A percentile compares a stretch with the other conserved stretches of the same genome.
Evolutionary conservation across 1,140 invertebrate species (phyloP).

Genomic region (Aphis craccivora): DNA sequence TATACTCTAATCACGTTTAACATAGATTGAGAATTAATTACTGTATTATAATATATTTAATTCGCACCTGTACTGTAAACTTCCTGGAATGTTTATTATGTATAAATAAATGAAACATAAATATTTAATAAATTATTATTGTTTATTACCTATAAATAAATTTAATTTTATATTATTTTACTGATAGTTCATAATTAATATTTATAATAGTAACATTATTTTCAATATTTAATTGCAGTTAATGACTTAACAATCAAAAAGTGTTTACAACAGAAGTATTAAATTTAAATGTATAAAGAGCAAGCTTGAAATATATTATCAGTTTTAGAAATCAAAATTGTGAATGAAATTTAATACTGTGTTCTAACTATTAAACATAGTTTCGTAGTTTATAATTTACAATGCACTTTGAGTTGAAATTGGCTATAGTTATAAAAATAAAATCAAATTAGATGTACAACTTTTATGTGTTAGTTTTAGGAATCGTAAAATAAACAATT

Average conservation of each 20-base stretch:
- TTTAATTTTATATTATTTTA: no score
- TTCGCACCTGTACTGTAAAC: no score
- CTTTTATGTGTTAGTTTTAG: background rate
- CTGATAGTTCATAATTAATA: no score
- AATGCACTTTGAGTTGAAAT: background rate
- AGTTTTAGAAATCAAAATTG: background rate
- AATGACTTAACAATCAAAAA: background rate
- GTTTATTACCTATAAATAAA: background rate
- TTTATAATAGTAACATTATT: no score
- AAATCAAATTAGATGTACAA: background rate
- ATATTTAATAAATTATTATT: background rate
- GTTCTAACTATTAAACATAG: background rate
- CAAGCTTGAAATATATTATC: background rate
- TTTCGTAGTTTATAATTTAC: background rate
- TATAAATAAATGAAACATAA: background rate
- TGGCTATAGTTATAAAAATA: background rate
- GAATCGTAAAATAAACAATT: slow-evolving; percentile 29
- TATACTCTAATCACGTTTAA: no score
- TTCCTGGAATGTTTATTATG: background rate
- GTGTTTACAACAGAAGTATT: background rate
- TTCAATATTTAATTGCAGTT: no score
- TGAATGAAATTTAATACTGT: background rate
- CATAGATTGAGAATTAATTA: no score
- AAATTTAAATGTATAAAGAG: background rate
- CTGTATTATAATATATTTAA: no score